Evolutionary conservation across 2,888 invertebrate genomes (phyloP), one percentile per base, ranked within the genome.

Genomic region (Pecten maximus): DNA sequence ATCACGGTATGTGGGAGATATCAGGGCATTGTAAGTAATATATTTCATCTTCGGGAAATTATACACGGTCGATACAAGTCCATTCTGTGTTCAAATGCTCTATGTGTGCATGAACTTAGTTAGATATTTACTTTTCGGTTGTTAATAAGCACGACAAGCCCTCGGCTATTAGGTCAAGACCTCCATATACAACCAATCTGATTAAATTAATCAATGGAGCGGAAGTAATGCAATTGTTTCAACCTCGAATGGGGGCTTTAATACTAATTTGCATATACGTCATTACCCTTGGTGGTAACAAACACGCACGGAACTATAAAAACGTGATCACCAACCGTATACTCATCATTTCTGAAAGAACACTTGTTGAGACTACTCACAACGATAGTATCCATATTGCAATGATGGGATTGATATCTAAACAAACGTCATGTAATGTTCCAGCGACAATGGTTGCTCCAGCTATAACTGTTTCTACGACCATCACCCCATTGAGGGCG

Each of bases 391-490:
- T 12, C 16, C 8, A 35, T 28, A 74, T 28, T 28, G 74, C 74
- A 74, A 74, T 74, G 74, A 74, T 74, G 74, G 74, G 74, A 28
- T 35, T 74, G 3, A 28, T 74, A 74, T 74, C 74, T 10, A 74
- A 74, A 74, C 74, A 74, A 74, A 35, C 74, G 6, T 35, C 74
- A 8, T 28, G 74, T 35, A 74, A 35, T 10, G 15, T 74, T 10
- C 74, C 74, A 15, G 28, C 74, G 35, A 74, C 74, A 74, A 74
- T 74, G 74, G 16, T 74, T 35, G 74, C 74, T 74, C 74, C 74
- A 28, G 74, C 74, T 8, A 74, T 74, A 28, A 74, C 74, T 2
- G 4, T 74, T 28, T 12, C 74, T 2, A 74, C 74, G 28, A 12
- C 35, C 12, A 74, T 74, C 23, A 74, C 74, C 10, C 74, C 74